These are phyloP conservation scores for Dysmachus trigonus DNA, from an alignment of 2,888 invertebrate species.

Conservation along the genomic window DNA sequence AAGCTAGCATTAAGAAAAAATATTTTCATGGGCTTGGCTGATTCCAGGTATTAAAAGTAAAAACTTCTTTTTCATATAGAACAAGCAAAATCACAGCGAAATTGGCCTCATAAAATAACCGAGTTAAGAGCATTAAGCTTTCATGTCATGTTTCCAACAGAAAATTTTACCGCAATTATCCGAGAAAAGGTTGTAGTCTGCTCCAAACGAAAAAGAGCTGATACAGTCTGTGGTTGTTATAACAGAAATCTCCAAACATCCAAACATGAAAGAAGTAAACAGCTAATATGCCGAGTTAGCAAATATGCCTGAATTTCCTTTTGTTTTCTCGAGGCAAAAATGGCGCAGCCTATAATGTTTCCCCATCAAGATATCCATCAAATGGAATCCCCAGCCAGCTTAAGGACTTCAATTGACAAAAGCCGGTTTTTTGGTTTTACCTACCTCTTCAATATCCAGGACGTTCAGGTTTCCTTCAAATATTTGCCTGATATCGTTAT, in stretches of 20 bases:
- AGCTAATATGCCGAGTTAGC: neutral
- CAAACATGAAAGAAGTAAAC: neutral
- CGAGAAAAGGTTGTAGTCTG: neutral
- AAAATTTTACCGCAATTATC: neutral
- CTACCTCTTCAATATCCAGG: conserved; percentile 42
- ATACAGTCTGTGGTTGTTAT: neutral
- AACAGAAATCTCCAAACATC: neutral
- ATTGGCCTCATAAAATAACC: neutral
- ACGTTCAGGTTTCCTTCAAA: conserved; percentile 46
- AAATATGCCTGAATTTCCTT: neutral
- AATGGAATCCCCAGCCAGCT: neutral
- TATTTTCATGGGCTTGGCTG: neutral
- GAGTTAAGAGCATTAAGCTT: neutral
- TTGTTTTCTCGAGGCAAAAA: neutral
- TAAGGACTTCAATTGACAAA: conserved; percentile 1
- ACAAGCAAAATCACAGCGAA: neutral
- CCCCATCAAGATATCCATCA: neutral
- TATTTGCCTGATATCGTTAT: conserved; percentile 39
- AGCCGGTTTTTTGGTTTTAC: neutral
- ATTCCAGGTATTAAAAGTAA: neutral
- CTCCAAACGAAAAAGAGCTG: neutral
- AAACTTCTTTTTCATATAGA: no score
- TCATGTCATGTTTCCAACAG: neutral
- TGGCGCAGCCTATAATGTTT: neutral
- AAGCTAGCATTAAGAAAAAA: no score